A percentile compares a stretch with the other conserved stretches of the same genome.
Conservation (phyloP, 30 jellyfish, hydroid and myxozoan genomes). For the Nemopilema nomurai region DNA sequence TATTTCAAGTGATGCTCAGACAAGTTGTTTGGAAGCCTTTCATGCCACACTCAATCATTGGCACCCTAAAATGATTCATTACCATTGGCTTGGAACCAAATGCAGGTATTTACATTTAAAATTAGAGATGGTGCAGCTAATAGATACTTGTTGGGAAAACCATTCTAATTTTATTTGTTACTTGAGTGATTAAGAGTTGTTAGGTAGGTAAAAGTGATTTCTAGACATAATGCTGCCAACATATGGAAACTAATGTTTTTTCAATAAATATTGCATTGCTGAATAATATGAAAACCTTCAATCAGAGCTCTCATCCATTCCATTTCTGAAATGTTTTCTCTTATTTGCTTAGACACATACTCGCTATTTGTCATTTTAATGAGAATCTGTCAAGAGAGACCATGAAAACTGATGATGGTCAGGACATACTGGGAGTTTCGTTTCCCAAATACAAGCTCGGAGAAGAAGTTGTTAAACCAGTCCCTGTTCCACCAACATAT, state of each 20-base stretch:
- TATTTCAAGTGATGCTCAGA: slow-evolving; percentile 48
- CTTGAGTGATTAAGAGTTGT: not conserved
- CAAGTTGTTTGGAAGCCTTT: slow-evolving; percentile 36
- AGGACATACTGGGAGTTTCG: slow-evolving; percentile 6
- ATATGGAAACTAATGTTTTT: not conserved
- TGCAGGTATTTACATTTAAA: slow-evolving; percentile 15
- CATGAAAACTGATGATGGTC: not conserved
- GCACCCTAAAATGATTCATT: slow-evolving; percentile 42
- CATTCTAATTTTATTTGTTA: not conserved
- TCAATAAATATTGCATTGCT: not conserved
- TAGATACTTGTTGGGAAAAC: not conserved
- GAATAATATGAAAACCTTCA: not conserved
- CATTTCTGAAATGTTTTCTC: not conserved
- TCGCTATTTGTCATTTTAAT: slow-evolving; percentile 46
- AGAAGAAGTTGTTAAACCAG: slow-evolving; percentile 17
- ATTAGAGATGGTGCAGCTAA: slow-evolving; percentile 1
- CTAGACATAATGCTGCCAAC: not conserved
- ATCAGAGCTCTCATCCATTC: not conserved
- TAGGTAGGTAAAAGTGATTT: not conserved
- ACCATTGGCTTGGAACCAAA: slow-evolving; percentile 23
- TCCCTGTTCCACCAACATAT: slow-evolving; percentile 26
- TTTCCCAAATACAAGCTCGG: slow-evolving; percentile 42
- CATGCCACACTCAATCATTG: slow-evolving; percentile 53
- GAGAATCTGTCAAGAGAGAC: slow-evolving; percentile 19
- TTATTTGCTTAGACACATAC: slow-evolving; percentile 11